Evolutionary conservation across 2,113 vertebrate genomes (phyloP), one percentile per base, ranked within the genome.

Genomic region (Oncorhynchus kisutch): DNA sequence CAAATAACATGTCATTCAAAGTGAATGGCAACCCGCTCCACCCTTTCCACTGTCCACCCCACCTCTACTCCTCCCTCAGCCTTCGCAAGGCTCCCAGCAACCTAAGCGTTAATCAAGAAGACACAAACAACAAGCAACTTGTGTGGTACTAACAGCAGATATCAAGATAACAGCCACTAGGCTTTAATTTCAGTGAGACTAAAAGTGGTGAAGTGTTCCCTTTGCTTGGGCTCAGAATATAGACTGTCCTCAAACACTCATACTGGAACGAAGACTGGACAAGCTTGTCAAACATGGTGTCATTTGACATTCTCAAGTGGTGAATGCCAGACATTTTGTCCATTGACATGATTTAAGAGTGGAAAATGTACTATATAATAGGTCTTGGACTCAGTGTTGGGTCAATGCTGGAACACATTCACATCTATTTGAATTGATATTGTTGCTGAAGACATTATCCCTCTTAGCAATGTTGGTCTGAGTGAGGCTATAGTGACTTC

Each of bases 1-100:
- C 60, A 78, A 86, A 89, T 78, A 79, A 81, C 80, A 78, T 78
- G 70, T 76, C 72, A 79, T 85, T 88, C 77, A 86, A 51, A 79
- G 80, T 72, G 67, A 76, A 70, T 79, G 68, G 78, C 75, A 83
- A 57, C 0, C 54, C 22, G 78, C 81, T 80, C 81, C 82, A 72
- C 70, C 74, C 76, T 70, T 77, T 70, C 39, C 45, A 66, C 27
- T 54, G 5, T 39, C 24, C 9, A 45, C 39, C 24, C 78, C 74
- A 80, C 59, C 65, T 81, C 82, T 34, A 13, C 51, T 62, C 59
- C 59, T 76, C 62, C 60, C n/a, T 45, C 49, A 60, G 71, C 57
- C 2, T n/a, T 18, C 3, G 29, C 76, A 72, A 72, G 82, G 88
- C 77, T 81, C 85, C 85, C 65, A 70, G 89, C 80, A 91, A 79